phyloP scores from a whole-genome alignment of 2,113 vertebrate species.

The Geococcyx californianus region DNA sequence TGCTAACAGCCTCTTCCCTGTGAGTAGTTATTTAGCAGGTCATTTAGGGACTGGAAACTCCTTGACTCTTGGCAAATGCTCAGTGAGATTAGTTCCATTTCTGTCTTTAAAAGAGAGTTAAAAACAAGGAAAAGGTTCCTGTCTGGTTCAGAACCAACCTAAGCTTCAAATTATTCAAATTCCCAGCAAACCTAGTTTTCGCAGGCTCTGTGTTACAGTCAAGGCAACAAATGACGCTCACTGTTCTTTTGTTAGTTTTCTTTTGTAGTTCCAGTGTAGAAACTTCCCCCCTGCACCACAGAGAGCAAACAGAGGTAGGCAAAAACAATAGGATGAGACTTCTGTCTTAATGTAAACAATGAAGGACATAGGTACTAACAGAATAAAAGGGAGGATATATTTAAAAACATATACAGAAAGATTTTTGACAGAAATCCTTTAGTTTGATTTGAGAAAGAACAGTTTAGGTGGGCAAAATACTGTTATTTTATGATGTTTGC shows the following conservation, averaged over 20 bases:
- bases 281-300: not conserved
- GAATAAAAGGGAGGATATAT: not conserved
- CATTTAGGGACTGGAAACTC: slow-evolving; percentile 18
- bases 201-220: not conserved
- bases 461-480: not conserved
- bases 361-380: not conserved
- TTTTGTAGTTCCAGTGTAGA: not conserved
- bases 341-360: not conserved
- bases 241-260: not conserved
- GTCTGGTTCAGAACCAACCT: slow-evolving; percentile 1
- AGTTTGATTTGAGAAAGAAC: not conserved
- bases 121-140: not conserved
- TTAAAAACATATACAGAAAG: not conserved
- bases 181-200: slow-evolving; percentile 41
- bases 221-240: not conserved
- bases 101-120: not conserved
- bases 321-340: not conserved
- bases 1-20: not conserved
- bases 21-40: not conserved
- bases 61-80: not conserved
- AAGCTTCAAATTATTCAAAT: slow-evolving; percentile 12
- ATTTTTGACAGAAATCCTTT: not conserved
- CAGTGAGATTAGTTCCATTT: not conserved
- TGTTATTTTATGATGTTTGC: not conserved
- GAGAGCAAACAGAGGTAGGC: not conserved